A percentile compares a stretch with the other conserved stretches of the same genome.
Conservation (phyloP, 2,113 vertebrate genomes). For the Sphyrna mokarran region DNA sequence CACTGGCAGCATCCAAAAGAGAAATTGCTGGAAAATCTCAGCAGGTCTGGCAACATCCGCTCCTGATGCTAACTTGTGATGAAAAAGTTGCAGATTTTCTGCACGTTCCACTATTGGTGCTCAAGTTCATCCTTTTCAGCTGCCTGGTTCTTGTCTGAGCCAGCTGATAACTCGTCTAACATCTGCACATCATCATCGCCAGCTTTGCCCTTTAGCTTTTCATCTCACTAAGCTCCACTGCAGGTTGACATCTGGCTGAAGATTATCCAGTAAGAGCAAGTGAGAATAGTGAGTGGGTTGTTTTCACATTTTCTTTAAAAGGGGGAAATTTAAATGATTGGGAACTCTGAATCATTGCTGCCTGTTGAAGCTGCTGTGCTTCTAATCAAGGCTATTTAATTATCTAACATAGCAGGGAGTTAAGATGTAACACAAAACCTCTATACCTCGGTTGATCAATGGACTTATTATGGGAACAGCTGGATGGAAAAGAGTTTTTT, state of each 20-base stretch:
- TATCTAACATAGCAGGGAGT: neutral
- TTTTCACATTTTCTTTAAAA: neutral
- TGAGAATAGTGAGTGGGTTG: neutral
- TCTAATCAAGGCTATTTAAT: neutral
- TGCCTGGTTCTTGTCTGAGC: too few relatives aligned
- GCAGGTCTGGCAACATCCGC: too few relatives aligned
- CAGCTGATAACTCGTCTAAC: too few relatives aligned
- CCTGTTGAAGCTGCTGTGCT: neutral
- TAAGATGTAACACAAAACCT: neutral
- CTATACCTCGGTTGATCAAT: neutral
- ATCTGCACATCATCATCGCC: too few relatives aligned
- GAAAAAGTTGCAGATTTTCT: too few relatives aligned
- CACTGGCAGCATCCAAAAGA: too few relatives aligned
- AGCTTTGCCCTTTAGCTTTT: too few relatives aligned
- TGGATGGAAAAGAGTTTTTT: neutral
- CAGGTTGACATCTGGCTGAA: neutral
- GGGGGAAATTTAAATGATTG: neutral
- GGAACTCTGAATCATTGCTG: neutral
- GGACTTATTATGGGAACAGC: neutral
- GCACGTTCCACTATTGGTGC: too few relatives aligned
- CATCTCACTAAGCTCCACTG: neutral
- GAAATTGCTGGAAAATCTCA: too few relatives aligned
- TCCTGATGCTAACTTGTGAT: too few relatives aligned
- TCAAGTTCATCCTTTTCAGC: too few relatives aligned
- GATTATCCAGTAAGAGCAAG: neutral